phyloP scores from a whole-genome alignment of 2,797 vertebrate genomes.

The Muscicapa comitata region DNA sequence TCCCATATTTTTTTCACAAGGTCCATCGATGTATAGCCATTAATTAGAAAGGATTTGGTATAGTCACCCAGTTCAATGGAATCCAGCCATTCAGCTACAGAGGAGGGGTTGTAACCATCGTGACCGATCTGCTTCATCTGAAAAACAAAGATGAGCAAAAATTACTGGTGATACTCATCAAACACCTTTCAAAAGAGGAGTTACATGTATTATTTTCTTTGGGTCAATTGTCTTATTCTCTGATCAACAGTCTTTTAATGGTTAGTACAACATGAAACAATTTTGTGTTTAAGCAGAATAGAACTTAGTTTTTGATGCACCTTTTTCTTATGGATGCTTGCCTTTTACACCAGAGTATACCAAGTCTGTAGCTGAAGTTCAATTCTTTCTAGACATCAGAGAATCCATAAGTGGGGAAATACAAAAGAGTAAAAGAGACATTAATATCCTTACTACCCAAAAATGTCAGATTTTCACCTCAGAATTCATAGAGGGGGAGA shows the following conservation, averaged over 20 bases:
- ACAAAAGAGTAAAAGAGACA: not conserved
- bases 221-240: not conserved
- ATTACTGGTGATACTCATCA: not conserved
- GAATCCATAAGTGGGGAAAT: not conserved
- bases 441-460: not conserved
- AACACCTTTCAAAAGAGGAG: not conserved
- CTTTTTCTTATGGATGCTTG: not conserved
- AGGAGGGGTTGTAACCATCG: constrained; percentile 92
- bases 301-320: not conserved
- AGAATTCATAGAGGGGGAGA: not conserved
- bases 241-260: not conserved
- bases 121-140: constrained; percentile 93
- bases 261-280: not conserved
- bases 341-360: not conserved
- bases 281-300: not conserved
- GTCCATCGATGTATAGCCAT: constrained; percentile 98
- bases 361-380: not conserved
- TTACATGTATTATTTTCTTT: not conserved
- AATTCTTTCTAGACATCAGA: not conserved
- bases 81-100: constrained; percentile 97
- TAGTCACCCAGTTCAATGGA: constrained; percentile 96
- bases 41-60: constrained; percentile 96
- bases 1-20: constrained; percentile 99
- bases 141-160: constrained; percentile 26
- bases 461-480: not conserved